Percentiles rank a stretch among this genome's conserved stretches.
Evolutionary conservation across 1,140 invertebrate species (phyloP).

Genomic region (Ips typographus): DNA sequence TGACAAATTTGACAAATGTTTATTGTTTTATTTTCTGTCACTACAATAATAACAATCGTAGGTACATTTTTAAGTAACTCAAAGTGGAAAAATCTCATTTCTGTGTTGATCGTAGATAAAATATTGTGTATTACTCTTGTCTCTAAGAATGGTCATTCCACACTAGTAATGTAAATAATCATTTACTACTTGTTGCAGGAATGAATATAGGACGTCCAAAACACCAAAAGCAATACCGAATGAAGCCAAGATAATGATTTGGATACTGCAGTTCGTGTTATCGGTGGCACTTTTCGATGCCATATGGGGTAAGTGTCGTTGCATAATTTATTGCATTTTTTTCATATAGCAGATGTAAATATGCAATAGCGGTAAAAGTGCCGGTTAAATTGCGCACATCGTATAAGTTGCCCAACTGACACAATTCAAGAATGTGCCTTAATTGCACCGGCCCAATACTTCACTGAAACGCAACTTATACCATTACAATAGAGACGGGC

Average conservation of each 20-base stretch:
- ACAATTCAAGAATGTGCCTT: not conserved
- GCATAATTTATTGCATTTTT: not conserved
- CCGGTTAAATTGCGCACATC: not conserved
- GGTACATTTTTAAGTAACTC: not conserved
- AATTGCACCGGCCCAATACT: not conserved
- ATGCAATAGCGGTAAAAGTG: not conserved
- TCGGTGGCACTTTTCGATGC: not conserved
- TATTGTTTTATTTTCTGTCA: not conserved
- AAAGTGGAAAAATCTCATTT: not conserved
- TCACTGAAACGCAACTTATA: not conserved
- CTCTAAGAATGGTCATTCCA: not conserved
- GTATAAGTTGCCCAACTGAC: not conserved
- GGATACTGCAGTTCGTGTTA: not conserved
- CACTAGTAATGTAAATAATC: not conserved
- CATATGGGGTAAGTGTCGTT: conserved; percentile 2
- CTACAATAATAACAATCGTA: not conserved
- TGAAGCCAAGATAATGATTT: conserved; percentile 24
- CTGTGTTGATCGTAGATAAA: too few relatives aligned
- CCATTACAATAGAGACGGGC: not conserved
- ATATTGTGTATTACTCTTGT: not conserved
- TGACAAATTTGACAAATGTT: not conserved
- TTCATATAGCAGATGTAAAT: not conserved
- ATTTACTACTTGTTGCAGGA: conserved; percentile 6
- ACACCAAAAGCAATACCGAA: not conserved
- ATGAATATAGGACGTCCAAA: not conserved